These are phyloP conservation scores for Chalcosyrphus nemorum DNA, from an alignment of 2,888 invertebrate species.

Conservation along the genomic window DNA sequence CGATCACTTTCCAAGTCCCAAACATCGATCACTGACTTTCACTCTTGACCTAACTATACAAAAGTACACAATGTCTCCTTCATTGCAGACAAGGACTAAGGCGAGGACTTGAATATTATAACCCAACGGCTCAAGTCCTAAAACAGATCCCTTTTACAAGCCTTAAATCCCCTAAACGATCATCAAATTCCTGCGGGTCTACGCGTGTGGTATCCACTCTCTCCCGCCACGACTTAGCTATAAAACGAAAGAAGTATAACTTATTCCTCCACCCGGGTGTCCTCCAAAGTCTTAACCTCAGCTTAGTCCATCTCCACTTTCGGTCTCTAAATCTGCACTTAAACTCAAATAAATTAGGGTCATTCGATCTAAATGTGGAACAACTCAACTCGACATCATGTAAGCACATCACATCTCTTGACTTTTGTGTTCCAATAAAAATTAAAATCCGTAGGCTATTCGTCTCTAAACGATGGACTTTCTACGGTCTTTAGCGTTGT, in stretches of 20 bases:
- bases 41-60: too few relatives aligned
- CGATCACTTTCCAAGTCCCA: too few relatives aligned
- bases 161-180: not conserved
- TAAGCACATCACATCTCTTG: slow-evolving; percentile 8
- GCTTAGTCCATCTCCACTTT: slow-evolving; percentile 3
- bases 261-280: not conserved
- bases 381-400: not conserved
- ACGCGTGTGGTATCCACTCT: not conserved
- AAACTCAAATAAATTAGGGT: slow-evolving; percentile 21
- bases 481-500: slow-evolving; percentile 1
- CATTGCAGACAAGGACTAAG: too few relatives aligned
- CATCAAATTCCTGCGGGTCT: not conserved
- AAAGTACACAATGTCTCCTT: too few relatives aligned
- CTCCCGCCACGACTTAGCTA: not conserved
- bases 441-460: not conserved
- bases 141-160: too few relatives aligned
- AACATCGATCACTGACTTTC: too few relatives aligned
- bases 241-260: not conserved
- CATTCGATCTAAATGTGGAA: slow-evolving; percentile 16
- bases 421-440: not conserved
- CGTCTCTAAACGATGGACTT: slow-evolving; percentile 3
- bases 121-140: too few relatives aligned
- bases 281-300: not conserved
- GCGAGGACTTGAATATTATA: too few relatives aligned
- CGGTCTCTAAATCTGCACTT: slow-evolving; percentile 17